Base-by-base conservation (phyloP, 1,140 invertebrate species). In the Papilio glaucus region DNA sequence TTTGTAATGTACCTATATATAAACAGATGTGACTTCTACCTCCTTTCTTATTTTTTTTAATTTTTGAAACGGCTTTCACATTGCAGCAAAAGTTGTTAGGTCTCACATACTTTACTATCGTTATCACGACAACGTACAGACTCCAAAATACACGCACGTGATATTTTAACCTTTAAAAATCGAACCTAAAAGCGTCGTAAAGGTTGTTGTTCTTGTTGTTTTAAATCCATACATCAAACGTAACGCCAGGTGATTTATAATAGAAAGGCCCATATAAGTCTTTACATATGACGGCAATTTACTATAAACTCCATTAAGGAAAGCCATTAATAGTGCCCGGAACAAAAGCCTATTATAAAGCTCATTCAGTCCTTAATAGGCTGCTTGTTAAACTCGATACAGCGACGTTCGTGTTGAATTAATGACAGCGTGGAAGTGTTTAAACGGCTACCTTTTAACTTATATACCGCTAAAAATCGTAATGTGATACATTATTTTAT, bases 271-370 rank as follows among this genome's bases (percentile, higher is more conserved):
- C 45, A 53, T 53, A 53, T 53, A 53, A 53, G 49, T 21, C 49
- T 21, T 24, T 53, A 53, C 21, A 9, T 53, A 53, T 61, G 29
- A 61, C 29, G 33, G 57, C 57, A 29, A 63, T 39, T 63, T 63
- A 63, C 61, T 39, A 63, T 63, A 63, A 63, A 38, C 37, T 63
- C 61, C 61, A 63, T 63, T 38, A 63, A 63, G 61, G 61, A 63
- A 63, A 39, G 61, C 15, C 61, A 63, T 63, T 37, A 39, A 37
- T 39, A 38, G 29, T 38, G 61, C 37, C 9, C 29, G 61, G 61
- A 63, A 38, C 61, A 63, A 63, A 63, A 63, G 61, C 61, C 37
- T 63, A 63, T 63, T 63, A 63, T 38, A 63, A 63, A 63, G 61
- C 61, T 63, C 61, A 63, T 63, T 63, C 61, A 18, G 61, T 63